Conservation (phyloP, 2,113 vertebrate genomes). For the Saccopteryx leptura region DNA sequence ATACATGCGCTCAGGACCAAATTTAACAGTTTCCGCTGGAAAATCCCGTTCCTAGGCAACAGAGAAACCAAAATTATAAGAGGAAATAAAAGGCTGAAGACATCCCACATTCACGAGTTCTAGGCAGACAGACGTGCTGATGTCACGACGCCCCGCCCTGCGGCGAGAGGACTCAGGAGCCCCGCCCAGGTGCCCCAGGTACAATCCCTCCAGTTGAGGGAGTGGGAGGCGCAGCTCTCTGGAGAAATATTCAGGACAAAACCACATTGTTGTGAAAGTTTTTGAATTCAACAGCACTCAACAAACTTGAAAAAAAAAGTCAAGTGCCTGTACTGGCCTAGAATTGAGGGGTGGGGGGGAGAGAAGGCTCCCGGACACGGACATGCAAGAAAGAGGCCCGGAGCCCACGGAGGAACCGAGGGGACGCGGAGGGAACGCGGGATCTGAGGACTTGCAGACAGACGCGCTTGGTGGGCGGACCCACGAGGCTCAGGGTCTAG, state of each 20-base stretch:
- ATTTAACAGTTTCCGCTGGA: conserved; percentile 95
- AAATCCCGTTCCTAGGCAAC: conserved; percentile 94
- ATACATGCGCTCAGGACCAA: conserved; percentile 97
- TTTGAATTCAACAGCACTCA: neutral
- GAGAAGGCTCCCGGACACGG: neutral
- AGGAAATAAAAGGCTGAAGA: neutral
- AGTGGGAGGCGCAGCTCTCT: neutral
- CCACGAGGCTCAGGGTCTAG: neutral
- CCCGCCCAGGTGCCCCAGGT: no score
- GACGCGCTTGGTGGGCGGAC: no score
- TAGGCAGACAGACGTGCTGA: neutral
- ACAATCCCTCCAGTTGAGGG: neutral
- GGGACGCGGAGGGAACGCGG: neutral
- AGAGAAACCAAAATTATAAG: conserved; percentile 35
- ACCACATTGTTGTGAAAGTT: neutral
- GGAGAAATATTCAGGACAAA: neutral
- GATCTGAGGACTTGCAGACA: neutral
- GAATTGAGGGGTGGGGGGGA: neutral
- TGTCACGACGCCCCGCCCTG: no score
- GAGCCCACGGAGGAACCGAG: neutral
- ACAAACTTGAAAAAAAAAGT: neutral
- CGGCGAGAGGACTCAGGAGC: neutral
- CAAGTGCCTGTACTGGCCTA: neutral
- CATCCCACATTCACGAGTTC: neutral
- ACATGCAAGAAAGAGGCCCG: neutral